Evolutionary conservation across 2,888 invertebrate genomes (phyloP), one percentile per base, ranked within the genome.

Genomic region (Phytoseiulus persimilis): DNA sequence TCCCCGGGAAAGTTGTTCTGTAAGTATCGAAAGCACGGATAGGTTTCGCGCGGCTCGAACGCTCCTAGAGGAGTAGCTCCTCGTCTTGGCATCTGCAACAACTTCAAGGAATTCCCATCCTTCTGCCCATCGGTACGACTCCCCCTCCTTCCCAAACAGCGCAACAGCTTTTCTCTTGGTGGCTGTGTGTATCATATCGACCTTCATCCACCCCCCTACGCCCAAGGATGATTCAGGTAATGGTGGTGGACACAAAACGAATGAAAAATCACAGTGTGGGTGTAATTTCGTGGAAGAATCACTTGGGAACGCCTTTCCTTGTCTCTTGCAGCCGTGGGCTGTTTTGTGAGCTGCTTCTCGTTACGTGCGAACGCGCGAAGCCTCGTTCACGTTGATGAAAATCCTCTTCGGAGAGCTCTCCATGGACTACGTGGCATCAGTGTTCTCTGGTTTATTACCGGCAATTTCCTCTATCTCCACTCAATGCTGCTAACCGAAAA

Each of bases 391-490:
- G 87, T 39, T n/a, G 87, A 87, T 33, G 32, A 33, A 87, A n/a
- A 45, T 33, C 87, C 87, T n/a, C 87, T 87, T 32, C 87, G 87
- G 33, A 33, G 32, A 87, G 45, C 45, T 33, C 45, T 87, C n/a
- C 87, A 87, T 87, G 87, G 87, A 9, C 87, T 87, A 33, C 32
- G 87, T n/a, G 87, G 87, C 87, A 87, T 87, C 39, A 45, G 39
- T 32, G 87, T 87, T 32, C 39, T 87, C 39, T 87, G 87, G 87
- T 87, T 87, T 45, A 87, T 87, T 87, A 87, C 87, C 87, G 87
- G 87, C 32, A 87, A 87, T 31, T 87, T 87, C 33, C 39, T 87
- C 39, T 87, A 87, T 32, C 87, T 87, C 23, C 87, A 87, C 33
- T 87, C 87, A 6, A 45, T 87, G 87, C 23, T 87, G 87, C 87